Evolutionary conservation across 2,888 invertebrate genomes (phyloP), one percentile per base, ranked within the genome.

Genomic region (Pyrrhia umbra): DNA sequence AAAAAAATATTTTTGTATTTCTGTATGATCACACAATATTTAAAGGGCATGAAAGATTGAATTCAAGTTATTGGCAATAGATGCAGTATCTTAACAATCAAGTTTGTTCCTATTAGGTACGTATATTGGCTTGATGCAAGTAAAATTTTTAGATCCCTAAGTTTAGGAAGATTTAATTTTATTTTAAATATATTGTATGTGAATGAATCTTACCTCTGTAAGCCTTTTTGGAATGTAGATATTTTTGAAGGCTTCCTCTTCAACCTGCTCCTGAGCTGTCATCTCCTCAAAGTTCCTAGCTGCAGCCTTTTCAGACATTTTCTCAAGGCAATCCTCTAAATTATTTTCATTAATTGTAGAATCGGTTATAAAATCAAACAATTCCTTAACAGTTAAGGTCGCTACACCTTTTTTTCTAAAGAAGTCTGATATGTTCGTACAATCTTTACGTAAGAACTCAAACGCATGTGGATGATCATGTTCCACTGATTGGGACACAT

Each of bases 401-500:
- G 97, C 97, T 0, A 99, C 98, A 21, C 97, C 97, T 77, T 97
- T 97, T 85, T 98, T 98, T 57, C 97, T 96, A 89, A 99, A 99
- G 94, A 97, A 99, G 66, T 98, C 98, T 75, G 96, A 95, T 60
- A 99, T 97, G 90, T 99, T 99, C 20, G 97, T 97, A 86, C 99
- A 98, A 93, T 99, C 99, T 88, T 98, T 99, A 63, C 99, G 96
- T 47, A 99, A 95, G 90, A 99, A 99, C 70, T 99, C 98, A 75
- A 98, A 96, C 0, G 99, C 98, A 90, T 98, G 97, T 0, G 99
- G 99, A 95, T 99, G 99, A 89, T 99, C 99, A 89, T 99, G 99
- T 91, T 99, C 99, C 0, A 99, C 99, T 0, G 99, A 98, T 88
- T 99, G 99, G 0, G 99, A 99, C 0, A 99, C 99, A 93, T 99